Conservation (phyloP, 2,797 vertebrate genomes). For the Ptychobarbus kaznakovi region DNA sequence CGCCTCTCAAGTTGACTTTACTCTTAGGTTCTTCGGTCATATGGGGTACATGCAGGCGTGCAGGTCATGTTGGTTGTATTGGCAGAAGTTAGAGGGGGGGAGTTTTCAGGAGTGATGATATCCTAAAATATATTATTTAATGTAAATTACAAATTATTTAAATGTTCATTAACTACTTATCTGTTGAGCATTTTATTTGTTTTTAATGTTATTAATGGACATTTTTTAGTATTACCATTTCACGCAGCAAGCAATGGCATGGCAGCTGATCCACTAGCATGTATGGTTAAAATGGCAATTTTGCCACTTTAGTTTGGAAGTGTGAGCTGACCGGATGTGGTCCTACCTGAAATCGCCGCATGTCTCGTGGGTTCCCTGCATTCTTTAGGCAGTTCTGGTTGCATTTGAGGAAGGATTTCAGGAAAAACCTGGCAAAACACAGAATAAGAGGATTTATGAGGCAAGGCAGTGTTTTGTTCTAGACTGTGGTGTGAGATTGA, state of each 20-base stretch:
- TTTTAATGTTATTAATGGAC: background rate
- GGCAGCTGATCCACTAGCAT: background rate
- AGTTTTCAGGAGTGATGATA: background rate
- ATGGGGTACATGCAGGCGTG: too few relatives aligned
- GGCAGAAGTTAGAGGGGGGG: too few relatives aligned
- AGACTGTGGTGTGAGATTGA: background rate
- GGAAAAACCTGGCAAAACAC: constrained; percentile 84
- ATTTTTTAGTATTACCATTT: background rate
- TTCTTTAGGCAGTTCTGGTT: constrained; percentile 94
- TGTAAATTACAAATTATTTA: background rate
- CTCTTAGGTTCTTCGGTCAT: too few relatives aligned
- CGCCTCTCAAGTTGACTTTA: too few relatives aligned
- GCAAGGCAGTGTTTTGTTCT: background rate
- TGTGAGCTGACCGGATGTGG: constrained; percentile 66
- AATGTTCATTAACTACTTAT: too few relatives aligned
- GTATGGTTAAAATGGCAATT: background rate
- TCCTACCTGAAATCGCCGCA: constrained; percentile 90
- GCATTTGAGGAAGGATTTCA: constrained; percentile 92
- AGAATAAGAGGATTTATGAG: constrained; percentile 15
- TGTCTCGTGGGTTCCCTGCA: constrained; percentile 89
- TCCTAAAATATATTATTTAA: background rate
- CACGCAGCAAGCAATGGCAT: background rate
- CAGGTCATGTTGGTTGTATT: too few relatives aligned
- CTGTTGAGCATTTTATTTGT: background rate
- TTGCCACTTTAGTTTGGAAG: constrained; percentile 50